These are phyloP conservation scores for Phoxinus phoxinus DNA, from an alignment of 2,113 vertebrate genomes.

Conservation along the genomic window DNA sequence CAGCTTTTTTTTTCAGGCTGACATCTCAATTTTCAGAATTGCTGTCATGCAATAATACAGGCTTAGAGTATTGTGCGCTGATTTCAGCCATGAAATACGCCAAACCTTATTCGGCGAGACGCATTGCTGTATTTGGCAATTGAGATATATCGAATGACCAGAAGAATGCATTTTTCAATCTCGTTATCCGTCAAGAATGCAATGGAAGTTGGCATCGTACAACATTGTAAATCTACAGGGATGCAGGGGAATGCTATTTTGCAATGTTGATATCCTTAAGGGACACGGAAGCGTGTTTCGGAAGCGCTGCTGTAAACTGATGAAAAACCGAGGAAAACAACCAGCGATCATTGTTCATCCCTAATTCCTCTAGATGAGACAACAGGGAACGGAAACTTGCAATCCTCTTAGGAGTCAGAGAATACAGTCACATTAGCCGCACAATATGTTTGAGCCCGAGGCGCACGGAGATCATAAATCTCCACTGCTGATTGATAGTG, in stretches of 20 bases:
- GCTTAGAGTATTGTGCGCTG: neutral
- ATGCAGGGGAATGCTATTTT: neutral
- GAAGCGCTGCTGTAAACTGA: neutral
- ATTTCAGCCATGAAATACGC: neutral
- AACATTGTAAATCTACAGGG: neutral
- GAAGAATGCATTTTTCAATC: slow-evolving; percentile 16
- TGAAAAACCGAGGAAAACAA: slow-evolving; percentile 5
- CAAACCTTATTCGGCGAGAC: neutral
- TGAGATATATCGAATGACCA: neutral
- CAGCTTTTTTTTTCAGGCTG: slow-evolving; percentile 11
- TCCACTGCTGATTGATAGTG: slow-evolving; percentile 38
- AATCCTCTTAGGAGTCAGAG: slow-evolving; percentile 44
- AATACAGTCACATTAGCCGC: slow-evolving; percentile 33
- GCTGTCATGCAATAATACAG: slow-evolving; percentile 1
- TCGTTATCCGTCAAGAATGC: neutral
- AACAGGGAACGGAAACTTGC: slow-evolving; percentile 28
- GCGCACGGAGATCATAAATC: slow-evolving; percentile 39
- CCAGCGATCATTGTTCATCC: slow-evolving; percentile 29
- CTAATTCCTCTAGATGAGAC: slow-evolving; percentile 51
- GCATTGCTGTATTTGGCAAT: neutral
- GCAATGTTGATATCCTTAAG: slow-evolving; percentile 7
- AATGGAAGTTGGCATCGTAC: slow-evolving; percentile 8
- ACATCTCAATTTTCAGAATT: slow-evolving; percentile 21
- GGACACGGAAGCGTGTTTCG: neutral
- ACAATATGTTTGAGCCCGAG: slow-evolving; percentile 35